Evolutionary conservation across 2,888 invertebrate species (phyloP), one percentile per base, ranked within the genome.

Genomic region (Toxonevra muliebris): DNA sequence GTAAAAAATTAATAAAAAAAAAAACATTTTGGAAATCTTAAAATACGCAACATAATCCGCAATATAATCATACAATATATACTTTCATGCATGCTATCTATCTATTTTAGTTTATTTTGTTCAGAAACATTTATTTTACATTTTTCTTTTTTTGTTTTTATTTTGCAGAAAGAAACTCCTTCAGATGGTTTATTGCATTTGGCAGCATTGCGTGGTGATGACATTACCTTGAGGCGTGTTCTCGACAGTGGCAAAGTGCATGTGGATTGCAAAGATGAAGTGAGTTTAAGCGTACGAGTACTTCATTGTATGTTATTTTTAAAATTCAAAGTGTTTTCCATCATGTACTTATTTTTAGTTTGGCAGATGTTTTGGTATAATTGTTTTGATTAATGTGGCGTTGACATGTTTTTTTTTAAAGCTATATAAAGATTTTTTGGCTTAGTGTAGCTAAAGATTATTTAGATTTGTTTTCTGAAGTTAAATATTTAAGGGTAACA

Each of bases 191-290:
- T 95, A 87, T 89, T 97, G 80, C 97, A 97, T 87, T 87, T 95
- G 84, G 95, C 96, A 59, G 95, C 97, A 20, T 88, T 95, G 74
- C 89, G 92, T 69, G 97, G 97, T 4, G 94, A 97, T 86, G 88
- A 91, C 73, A 89, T 90, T 66, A 88, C 90, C 72, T 87, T 97
- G 74, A 89, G 90, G 73, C 90, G 91, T 78, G 91, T 96, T 67
- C 88, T 97, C 73, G 95, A 96, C 85, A 95, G 94, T 45, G 97
- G 96, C 71, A 93, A 95, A 83, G 96, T 97, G 64, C 96, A 97
- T 87, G 95, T 96, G 60, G 97, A 97, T 87, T 96, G 95, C 79
- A 92, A 92, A 82, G 97, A 97, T 85, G 91, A 95, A 90, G 97
- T 96, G 85, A 87, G 79, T 76, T 41, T n/a, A 41, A 3, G 13